Conservation (phyloP, 2,113 vertebrate species). For the Heteronetta atricapilla region DNA sequence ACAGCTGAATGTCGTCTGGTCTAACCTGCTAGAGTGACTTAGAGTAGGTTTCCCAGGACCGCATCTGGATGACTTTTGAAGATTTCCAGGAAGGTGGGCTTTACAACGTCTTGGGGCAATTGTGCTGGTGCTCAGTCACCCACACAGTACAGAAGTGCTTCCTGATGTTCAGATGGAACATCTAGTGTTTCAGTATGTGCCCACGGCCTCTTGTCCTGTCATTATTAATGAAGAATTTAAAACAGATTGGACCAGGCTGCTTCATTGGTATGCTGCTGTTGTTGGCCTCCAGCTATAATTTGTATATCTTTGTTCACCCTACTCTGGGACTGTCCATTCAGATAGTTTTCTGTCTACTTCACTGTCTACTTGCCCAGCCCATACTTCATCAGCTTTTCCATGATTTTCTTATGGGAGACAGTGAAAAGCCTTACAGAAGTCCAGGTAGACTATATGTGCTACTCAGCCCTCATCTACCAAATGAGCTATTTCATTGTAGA, state of each 20-base stretch:
- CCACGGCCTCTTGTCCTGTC: neutral
- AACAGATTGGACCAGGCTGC: neutral
- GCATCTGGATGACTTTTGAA: neutral
- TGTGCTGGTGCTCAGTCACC: neutral
- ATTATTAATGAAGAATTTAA: neutral
- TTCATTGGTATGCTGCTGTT: neutral
- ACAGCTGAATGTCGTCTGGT: neutral
- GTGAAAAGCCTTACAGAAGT: neutral
- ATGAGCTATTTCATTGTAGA: neutral
- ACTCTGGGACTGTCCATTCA: neutral
- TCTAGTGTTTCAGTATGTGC: neutral
- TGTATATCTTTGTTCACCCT: neutral
- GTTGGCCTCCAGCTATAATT: neutral
- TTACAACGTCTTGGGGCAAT: neutral
- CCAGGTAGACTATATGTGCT: neutral
- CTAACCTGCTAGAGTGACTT: fast-evolving
- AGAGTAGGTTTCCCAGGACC: fast-evolving
- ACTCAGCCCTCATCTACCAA: neutral
- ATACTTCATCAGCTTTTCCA: neutral
- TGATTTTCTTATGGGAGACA: neutral
- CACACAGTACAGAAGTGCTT: neutral
- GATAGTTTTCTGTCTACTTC: neutral
- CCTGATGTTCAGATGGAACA: neutral
- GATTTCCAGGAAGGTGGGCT: neutral
- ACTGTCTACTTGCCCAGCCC: neutral